phyloP scores from a whole-genome alignment of 2,888 invertebrate genomes.

The Chironomus riparius region DNA sequence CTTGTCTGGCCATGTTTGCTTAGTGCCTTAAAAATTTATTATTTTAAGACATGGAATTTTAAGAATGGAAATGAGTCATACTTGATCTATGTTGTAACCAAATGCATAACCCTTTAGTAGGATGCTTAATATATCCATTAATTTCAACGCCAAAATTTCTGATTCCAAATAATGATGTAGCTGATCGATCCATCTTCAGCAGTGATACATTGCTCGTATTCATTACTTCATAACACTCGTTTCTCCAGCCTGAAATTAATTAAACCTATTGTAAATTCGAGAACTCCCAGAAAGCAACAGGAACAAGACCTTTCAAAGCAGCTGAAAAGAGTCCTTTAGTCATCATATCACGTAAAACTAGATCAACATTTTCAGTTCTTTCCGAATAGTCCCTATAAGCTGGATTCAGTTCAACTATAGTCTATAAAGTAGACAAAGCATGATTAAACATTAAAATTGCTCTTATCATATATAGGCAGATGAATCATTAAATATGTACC shows the following conservation, averaged over 20 bases:
- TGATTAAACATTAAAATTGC: no score
- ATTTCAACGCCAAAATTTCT: conserved; percentile 91
- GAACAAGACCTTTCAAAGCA: conserved; percentile 50
- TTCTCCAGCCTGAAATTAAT: conserved; percentile 1
- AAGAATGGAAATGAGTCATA: conserved; percentile 31
- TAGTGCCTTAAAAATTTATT: neutral
- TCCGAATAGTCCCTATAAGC: conserved; percentile 79
- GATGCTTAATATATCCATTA: conserved; percentile 83
- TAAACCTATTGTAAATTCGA: no score
- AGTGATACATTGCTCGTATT: conserved; percentile 43
- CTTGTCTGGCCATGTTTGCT: conserved; percentile 41
- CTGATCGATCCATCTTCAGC: conserved; percentile 82
- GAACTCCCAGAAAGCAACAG: no score
- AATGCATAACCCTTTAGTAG: conserved; percentile 73
- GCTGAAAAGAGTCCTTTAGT: conserved; percentile 61
- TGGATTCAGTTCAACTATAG: conserved; percentile 74
- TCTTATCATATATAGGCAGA: neutral
- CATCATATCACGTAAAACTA: conserved; percentile 66
- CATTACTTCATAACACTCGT: conserved; percentile 72
- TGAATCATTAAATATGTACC: neutral
- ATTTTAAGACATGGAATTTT: neutral
- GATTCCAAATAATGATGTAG: conserved; percentile 88
- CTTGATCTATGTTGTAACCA: conserved; percentile 84
- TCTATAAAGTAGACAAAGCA: conserved; percentile 45
- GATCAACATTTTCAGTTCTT: conserved; percentile 66